Percentiles rank a stretch among this genome's conserved stretches.
phyloP scores from a whole-genome alignment of 2,113 vertebrate genomes.

The Neomonachus schauinslandi region DNA sequence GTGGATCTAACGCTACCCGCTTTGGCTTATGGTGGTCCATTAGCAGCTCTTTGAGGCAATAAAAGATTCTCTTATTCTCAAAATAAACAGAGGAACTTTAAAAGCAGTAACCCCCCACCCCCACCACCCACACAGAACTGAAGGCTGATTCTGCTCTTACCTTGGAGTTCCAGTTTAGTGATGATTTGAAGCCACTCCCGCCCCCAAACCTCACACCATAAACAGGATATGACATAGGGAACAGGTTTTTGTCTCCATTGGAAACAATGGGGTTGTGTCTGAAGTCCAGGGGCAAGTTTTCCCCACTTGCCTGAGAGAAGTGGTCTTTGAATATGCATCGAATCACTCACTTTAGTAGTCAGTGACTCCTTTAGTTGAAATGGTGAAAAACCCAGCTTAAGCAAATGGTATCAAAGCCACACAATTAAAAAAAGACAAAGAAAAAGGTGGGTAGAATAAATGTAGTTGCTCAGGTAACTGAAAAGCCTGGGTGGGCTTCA shows the following conservation, averaged over 20 bases:
- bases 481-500: not conserved
- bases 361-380: not conserved
- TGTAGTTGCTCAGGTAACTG: not conserved
- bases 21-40: not conserved
- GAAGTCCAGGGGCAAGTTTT: too few relatives aligned
- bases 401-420: not conserved
- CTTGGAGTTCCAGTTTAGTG: not conserved
- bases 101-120: not conserved
- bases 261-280: not conserved
- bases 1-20: not conserved
- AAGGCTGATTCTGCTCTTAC: not conserved
- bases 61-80: not conserved
- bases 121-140: not conserved
- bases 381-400: not conserved
- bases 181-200: not conserved
- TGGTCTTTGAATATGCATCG: not conserved
- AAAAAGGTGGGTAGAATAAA: fast-evolving
- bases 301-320: not conserved
- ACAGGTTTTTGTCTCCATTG: not conserved
- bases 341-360: not conserved
- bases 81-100: not conserved
- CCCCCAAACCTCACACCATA: not conserved
- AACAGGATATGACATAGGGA: not conserved
- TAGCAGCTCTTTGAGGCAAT: not conserved
- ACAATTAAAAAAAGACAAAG: fast-evolving